A percentile compares a stretch with the other conserved stretches of the same genome.
These are phyloP conservation scores for Oophaga sylvatica DNA, from an alignment of 2,797 vertebrate species.

Conservation along the genomic window DNA sequence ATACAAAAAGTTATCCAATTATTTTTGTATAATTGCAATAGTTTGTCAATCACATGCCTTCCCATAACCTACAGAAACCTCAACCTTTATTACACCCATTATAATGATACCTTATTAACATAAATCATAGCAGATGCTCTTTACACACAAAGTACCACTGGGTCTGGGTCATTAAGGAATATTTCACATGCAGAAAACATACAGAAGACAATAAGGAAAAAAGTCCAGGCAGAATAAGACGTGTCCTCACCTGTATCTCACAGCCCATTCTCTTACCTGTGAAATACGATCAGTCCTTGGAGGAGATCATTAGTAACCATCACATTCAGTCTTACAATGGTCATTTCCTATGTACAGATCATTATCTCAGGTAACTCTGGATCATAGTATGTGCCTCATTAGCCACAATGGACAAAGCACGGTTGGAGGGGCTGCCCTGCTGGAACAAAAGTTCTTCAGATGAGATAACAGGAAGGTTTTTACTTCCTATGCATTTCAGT, in stretches of 20 bases:
- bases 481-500: no score
- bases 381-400: neutral
- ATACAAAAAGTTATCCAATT: neutral
- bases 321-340: neutral
- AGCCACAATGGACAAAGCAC: no score
- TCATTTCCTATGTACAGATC: neutral
- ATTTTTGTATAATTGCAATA: neutral
- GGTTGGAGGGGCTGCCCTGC: no score
- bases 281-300: no score
- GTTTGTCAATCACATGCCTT: neutral
- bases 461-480: no score
- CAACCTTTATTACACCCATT: neutral
- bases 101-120: neutral
- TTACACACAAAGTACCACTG: neutral
- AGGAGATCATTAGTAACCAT: neutral
- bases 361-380: neutral
- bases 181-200: neutral
- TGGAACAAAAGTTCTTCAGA: no score
- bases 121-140: neutral
- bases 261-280: neutral
- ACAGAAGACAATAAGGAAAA: neutral
- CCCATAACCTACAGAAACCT: neutral
- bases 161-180: neutral
- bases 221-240: neutral
- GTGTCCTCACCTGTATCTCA: neutral